Base-by-base conservation (phyloP, 2,797 vertebrate genomes). In the Melanotaenia parkinsoni region DNA sequence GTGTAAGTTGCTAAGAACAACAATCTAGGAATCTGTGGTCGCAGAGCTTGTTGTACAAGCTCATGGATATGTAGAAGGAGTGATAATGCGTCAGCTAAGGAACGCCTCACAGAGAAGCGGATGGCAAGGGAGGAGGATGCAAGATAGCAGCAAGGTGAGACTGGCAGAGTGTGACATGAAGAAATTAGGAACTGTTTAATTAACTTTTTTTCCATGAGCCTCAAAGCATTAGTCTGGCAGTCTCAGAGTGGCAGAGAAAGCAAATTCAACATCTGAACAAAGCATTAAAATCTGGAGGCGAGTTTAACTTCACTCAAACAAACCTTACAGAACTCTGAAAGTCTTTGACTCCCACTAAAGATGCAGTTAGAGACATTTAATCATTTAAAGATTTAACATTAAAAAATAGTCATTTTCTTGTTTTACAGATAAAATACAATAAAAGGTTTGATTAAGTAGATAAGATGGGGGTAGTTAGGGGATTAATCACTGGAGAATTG, bases 181-280 rank as follows among this genome's bases (percentile, higher is more conserved):
- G 72, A 86, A 86, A 86, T 86, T 77, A 84, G 72, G 78, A 76
- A 78, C 73, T 73, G 67, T 86, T 87, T 86, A 79, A 83, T 86
- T 88, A 83, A 81, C 76, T 76, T 76, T 60, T 72, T 50, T 63
- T 43, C 14, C 8, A 28, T 28, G 58, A 66, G 69, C 76, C 28
- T 68, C 67, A 67, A 38, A 59, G 67, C 28, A 11, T 62, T 64
- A 68, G 47, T 64, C 69, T 69, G 28, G 22, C 62, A 75, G 63
- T 57, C 60, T 58, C 51, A 37, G 47, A 62, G 66, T 40, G 26
- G 32, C 13, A 40, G 43, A 59, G 50, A 64, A 65, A 35, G 57
- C 24, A 74, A 79, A 77, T 45, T 66, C 28, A 33, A n/a, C 2
- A 45, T 58, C 56, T 58, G 40, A 68, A 72, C 50, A 77, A 71